phyloP scores from a whole-genome alignment of 2,113 vertebrate genomes.

The Microtus montanus region DNA sequence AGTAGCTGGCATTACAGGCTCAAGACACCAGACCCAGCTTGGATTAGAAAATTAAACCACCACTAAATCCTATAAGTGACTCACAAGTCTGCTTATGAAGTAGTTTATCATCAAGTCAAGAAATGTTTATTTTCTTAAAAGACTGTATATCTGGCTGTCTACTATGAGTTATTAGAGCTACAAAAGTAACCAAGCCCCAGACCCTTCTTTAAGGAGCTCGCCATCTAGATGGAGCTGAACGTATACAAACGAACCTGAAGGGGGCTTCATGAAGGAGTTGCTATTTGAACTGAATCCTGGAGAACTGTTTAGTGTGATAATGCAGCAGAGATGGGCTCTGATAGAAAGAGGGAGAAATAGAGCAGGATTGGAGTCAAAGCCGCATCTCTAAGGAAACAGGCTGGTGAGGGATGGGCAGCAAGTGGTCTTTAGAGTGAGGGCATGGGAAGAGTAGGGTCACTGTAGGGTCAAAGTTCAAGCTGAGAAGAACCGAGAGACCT shows the following conservation, averaged over 20 bases:
- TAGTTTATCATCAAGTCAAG: background rate
- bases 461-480: background rate
- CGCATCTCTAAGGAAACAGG: background rate
- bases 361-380: background rate
- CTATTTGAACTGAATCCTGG: background rate
- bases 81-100: conserved; percentile 25
- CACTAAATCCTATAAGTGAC: background rate
- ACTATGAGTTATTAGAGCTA: background rate
- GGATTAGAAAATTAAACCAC: conserved; percentile 2
- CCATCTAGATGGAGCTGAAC: background rate
- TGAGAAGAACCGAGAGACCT: background rate
- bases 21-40: background rate
- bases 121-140: background rate
- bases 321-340: background rate
- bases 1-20: background rate
- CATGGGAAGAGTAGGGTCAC: background rate
- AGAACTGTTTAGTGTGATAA: background rate
- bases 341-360: background rate
- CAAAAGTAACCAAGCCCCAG: background rate
- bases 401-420: background rate
- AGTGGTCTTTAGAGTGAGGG: background rate
- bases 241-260: background rate
- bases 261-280: background rate
- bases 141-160: background rate
- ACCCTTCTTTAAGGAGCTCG: background rate